phyloP scores from a whole-genome alignment of 2,888 invertebrate species.

The Xylocampa areola region DNA sequence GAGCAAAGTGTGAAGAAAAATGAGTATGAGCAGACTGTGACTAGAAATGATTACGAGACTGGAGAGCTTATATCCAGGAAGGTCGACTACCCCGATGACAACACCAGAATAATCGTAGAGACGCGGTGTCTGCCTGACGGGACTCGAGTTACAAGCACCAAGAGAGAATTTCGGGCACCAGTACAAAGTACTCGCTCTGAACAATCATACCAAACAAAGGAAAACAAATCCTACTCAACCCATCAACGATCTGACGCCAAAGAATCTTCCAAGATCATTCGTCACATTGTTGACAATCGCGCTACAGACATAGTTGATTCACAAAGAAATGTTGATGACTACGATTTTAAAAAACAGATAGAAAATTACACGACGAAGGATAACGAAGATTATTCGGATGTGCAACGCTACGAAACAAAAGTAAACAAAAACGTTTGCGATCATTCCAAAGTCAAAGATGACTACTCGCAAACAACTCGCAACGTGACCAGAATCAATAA shows the following conservation, averaged over 20 bases:
- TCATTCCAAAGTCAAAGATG: constrained; percentile 52
- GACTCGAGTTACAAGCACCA: constrained; percentile 92
- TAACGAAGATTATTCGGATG: constrained; percentile 57
- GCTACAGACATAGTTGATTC: constrained; percentile 75
- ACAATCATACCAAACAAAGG: constrained; percentile 72
- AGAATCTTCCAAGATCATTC: constrained; percentile 71
- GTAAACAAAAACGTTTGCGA: constrained; percentile 52
- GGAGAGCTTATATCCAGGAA: constrained; percentile 89
- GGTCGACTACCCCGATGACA: constrained; percentile 91
- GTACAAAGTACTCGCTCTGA: constrained; percentile 77
- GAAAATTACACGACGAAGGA: constrained; percentile 57
- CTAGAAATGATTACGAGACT: constrained; percentile 65
- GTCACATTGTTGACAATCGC: constrained; percentile 65
- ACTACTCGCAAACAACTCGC: constrained; percentile 49
- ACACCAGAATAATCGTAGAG: constrained; percentile 91
- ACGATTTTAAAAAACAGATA: constrained; percentile 73
- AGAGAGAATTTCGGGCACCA: constrained; percentile 90
- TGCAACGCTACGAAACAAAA: constrained; percentile 52
- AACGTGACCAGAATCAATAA: constrained; percentile 54
- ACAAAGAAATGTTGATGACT: constrained; percentile 77
- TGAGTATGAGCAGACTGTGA: constrained; percentile 66
- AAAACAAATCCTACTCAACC: constrained; percentile 73
- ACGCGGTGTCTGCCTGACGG: constrained; percentile 92
- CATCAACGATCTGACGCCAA: constrained; percentile 70
- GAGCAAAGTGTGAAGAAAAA: constrained; percentile 34